Base-by-base conservation (phyloP, 1,140 invertebrate species). In the Dufourea novaeangliae region DNA sequence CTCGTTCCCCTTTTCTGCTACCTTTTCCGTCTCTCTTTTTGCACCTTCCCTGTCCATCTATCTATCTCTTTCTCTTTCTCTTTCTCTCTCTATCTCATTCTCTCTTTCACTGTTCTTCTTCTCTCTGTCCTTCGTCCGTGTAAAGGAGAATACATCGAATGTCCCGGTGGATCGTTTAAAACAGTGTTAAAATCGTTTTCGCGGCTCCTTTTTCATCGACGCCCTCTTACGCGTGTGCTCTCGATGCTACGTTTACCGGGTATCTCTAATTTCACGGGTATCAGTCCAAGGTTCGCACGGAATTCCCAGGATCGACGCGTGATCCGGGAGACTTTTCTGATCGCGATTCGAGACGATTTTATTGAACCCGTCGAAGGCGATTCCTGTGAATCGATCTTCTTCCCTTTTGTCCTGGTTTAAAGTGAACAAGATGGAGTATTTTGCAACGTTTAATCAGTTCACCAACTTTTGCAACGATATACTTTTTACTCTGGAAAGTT, bases 331-430 rank as follows among this genome's bases (percentile, higher is more conserved):
- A 61, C 7, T 61, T 72, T 27, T 44, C 34, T 29, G 20, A 10
- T 39, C 27, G 6, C 8, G 20, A 59, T 44, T n/a, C 22, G 11
- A 8, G 34, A 67, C 1, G 22, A 17, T 39, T 25, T 50, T 34
- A 12, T 56, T 56, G 22, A 3, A 3, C 11, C 5, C 1, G 14
- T 27, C 17, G n/a, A 44, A n/a, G 22, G 29, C 37, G 11, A 10
- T 44, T n/a, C 11, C 25, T 6, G 54, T 5, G 29, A 67, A 14
- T 34, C n/a, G 32, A 32, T 46, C 39, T 72, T 92, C 39, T 72
- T 92, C 95, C 95, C 95, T 88, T 96, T 95, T 63, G 95, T 95
- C 95, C 95, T 44, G 17, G 12, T 44, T 44, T n/a, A n/a, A n/a
- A n/a, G n/a, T n/a, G n/a, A n/a, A n/a, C n/a, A n/a, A n/a, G n/a